phyloP scores from a whole-genome alignment of 1,140 invertebrate genomes.

The Leptonema lineaticorne region DNA sequence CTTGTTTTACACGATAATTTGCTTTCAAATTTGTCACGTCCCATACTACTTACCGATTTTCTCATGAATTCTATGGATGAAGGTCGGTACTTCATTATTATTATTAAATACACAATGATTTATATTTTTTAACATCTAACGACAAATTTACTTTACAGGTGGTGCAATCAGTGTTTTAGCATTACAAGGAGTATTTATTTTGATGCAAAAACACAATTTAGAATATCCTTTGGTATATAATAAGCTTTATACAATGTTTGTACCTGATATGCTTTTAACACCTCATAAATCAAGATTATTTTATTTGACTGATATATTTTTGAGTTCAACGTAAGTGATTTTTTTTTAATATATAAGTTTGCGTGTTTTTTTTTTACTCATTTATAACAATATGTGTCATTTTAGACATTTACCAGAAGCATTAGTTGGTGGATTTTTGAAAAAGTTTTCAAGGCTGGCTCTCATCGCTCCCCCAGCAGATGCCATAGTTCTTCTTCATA shows the following conservation, averaged over 20 bases:
- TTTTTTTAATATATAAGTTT: constrained; percentile 12
- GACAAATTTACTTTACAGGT: too few relatives aligned
- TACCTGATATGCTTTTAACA: constrained; percentile 85
- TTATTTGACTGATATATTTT: constrained; percentile 85
- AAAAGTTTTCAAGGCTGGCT: constrained; percentile 80
- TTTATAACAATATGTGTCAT: constrained; percentile 43
- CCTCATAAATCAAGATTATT: constrained; percentile 87
- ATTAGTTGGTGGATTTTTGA: constrained; percentile 90
- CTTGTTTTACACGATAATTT: constrained; percentile 80
- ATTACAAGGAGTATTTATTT: constrained; percentile 87
- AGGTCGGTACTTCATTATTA: constrained; percentile 55
- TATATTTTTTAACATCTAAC: neutral
- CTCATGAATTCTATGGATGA: constrained; percentile 86
- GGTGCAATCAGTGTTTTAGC: constrained; percentile 86
- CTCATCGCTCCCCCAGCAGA: constrained; percentile 80
- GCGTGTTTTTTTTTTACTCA: constrained; percentile 29
- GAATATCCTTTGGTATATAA: constrained; percentile 95
- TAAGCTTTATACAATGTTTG: constrained; percentile 91
- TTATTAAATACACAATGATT: neutral
- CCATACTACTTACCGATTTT: constrained; percentile 87
- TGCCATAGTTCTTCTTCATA: constrained; percentile 75
- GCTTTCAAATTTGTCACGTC: constrained; percentile 77
- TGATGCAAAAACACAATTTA: constrained; percentile 91
- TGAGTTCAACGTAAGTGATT: constrained; percentile 83
- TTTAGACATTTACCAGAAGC: constrained; percentile 86